phyloP scores from a whole-genome alignment of 2,888 invertebrate genomes.

The Himalopsyche tibetana region DNA sequence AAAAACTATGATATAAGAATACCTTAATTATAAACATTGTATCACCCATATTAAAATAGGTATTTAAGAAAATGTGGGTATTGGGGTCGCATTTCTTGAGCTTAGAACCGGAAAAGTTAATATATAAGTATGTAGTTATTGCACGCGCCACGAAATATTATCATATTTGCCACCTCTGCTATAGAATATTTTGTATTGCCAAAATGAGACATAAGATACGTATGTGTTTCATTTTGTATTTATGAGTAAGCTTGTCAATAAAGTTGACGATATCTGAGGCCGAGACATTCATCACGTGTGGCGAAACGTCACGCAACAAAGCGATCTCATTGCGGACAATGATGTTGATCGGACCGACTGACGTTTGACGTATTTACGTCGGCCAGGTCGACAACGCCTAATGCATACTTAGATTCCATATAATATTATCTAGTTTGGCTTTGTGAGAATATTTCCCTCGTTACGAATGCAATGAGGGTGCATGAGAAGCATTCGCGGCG shows the following conservation, averaged over 20 bases:
- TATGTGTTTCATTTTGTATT: too few species aligned
- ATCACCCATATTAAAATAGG: too few species aligned
- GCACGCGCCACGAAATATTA: too few species aligned
- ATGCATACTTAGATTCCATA: conserved; percentile 54
- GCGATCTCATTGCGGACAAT: conserved; percentile 17
- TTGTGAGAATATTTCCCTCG: not conserved
- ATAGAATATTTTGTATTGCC: too few species aligned
- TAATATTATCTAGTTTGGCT: conserved; percentile 20
- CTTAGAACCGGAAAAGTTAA: too few species aligned
- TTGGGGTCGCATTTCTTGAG: too few species aligned
- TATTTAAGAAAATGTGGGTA: too few species aligned
- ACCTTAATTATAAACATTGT: too few species aligned
- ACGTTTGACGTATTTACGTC: conserved; percentile 51
- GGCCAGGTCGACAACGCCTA: conserved; percentile 46
- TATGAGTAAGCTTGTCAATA: not conserved
- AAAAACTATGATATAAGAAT: too few species aligned
- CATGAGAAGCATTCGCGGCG: not conserved
- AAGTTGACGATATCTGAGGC: conserved; percentile 2
- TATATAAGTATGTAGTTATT: too few species aligned
- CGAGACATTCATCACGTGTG: not conserved
- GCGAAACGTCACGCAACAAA: conserved; percentile 20
- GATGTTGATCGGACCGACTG: conserved; percentile 3
- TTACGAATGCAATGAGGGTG: conserved; percentile 11
- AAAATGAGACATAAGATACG: too few species aligned
- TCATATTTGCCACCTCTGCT: too few species aligned